These are phyloP conservation scores for Aphidius colemani DNA, from an alignment of 2,888 invertebrate genomes.

Conservation along the genomic window DNA sequence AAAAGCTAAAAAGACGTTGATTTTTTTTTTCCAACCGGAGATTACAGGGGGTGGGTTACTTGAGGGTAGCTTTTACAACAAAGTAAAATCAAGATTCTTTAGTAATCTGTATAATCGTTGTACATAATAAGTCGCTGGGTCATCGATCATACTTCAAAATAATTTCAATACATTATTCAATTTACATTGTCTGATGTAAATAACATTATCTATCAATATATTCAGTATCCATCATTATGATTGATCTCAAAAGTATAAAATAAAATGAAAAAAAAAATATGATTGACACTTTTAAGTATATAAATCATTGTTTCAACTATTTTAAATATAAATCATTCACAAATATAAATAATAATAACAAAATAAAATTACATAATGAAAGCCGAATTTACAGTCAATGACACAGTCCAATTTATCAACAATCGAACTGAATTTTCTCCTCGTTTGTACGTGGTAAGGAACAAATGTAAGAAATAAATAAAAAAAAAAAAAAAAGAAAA, in stretches of 20 bases:
- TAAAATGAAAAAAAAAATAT: conserved; percentile 4
- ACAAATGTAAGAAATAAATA: conserved; percentile 18
- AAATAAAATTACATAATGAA: neutral
- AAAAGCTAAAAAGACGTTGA: neutral
- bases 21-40: neutral
- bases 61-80: conserved; percentile 12
- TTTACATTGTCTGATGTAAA: conserved; percentile 6
- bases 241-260: conserved; percentile 7
- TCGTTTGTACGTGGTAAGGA: conserved; percentile 9
- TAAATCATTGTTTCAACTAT: too few species aligned
- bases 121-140: conserved; percentile 28
- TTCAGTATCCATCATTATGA: conserved; percentile 9
- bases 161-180: conserved; percentile 34
- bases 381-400: conserved; percentile 1
- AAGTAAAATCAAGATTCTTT: conserved; percentile 32
- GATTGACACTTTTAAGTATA: neutral
- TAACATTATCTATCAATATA: conserved; percentile 4
- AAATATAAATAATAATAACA: conserved; percentile 1
- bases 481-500: neutral
- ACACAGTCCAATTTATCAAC: conserved; percentile 13
- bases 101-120: conserved; percentile 44
- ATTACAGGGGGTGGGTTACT: neutral
- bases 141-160: conserved; percentile 54
- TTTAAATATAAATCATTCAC: neutral
- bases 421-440: conserved; percentile 21